phyloP scores from a whole-genome alignment of 2,888 invertebrate species.

The Nematopogon swammerdamellus region DNA sequence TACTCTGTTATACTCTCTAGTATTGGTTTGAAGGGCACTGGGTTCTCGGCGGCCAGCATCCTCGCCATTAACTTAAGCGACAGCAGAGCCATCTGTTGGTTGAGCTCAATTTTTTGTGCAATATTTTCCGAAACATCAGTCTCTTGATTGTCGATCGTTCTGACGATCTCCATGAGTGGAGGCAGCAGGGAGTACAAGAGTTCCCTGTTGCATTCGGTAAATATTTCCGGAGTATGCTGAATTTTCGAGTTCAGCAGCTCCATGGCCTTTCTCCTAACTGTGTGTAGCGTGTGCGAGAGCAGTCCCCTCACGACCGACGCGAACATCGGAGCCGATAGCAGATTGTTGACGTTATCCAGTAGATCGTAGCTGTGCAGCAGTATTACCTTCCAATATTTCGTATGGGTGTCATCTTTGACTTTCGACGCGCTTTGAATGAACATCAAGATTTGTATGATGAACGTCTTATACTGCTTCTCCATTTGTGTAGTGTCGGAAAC shows the following conservation, averaged over 20 bases:
- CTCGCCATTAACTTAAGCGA: conserved; percentile 81
- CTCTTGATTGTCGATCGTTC: conserved; percentile 32
- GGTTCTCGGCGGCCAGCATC: conserved; percentile 63
- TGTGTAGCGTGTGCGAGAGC: conserved; percentile 64
- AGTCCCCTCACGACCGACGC: conserved; percentile 73
- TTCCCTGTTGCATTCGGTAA: conserved; percentile 45
- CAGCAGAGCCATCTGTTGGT: conserved; percentile 80
- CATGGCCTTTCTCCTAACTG: conserved; percentile 76
- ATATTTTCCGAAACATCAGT: conserved; percentile 31
- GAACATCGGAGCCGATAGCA: conserved; percentile 78
- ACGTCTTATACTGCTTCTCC: conserved; percentile 62
- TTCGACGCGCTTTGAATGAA: conserved; percentile 65
- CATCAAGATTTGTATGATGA: conserved; percentile 66
- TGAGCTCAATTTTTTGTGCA: conserved; percentile 60
- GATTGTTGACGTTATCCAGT: conserved; percentile 73
- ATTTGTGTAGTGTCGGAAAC: conserved; percentile 46
- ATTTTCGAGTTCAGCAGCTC: conserved; percentile 83
- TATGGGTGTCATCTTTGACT: conserved; percentile 58
- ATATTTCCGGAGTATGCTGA: conserved; percentile 62
- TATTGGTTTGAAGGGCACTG: conserved; percentile 67
- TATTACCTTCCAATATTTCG: conserved; percentile 82
- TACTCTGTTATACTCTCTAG: conserved; percentile 65
- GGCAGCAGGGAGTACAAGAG: conserved; percentile 59
- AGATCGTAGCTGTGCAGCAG: conserved; percentile 76
- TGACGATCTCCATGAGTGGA: conserved; percentile 58